These are phyloP conservation scores for Rambutsinella grinnellia DNA, from an alignment of 2,888 invertebrate species.

Conservation along the genomic window DNA sequence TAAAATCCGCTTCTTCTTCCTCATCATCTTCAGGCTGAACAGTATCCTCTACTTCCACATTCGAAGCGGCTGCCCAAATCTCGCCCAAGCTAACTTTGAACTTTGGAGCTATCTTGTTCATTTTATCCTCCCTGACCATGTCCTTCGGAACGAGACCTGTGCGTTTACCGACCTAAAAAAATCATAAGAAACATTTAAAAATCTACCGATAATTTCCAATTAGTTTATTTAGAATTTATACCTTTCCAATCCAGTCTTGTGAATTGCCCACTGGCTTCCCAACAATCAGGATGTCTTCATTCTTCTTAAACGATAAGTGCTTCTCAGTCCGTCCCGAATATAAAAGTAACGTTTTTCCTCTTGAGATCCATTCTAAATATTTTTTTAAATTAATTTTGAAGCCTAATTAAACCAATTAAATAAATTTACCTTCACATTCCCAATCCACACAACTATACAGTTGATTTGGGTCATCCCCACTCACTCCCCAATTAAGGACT, in stretches of 20 bases:
- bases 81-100: constrained; percentile 52
- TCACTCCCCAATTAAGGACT: too few species aligned
- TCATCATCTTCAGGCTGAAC: constrained; percentile 40
- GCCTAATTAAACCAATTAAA: too few species aligned
- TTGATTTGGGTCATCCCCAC: too few species aligned
- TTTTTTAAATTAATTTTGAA: too few species aligned
- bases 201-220: background rate
- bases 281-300: constrained; percentile 61
- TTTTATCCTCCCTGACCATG: constrained; percentile 60
- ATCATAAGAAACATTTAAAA: background rate
- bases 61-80: background rate
- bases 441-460: constrained; percentile 55
- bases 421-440: constrained; percentile 55
- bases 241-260: constrained; percentile 63
- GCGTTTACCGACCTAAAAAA: constrained; percentile 57
- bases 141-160: constrained; percentile 62
- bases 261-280: constrained; percentile 57
- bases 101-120: constrained; percentile 48
- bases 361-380: constrained; percentile 61
- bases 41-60: constrained; percentile 23
- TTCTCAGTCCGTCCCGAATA: constrained; percentile 58
- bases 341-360: constrained; percentile 58
- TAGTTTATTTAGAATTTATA: too few species aligned
- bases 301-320: constrained; percentile 60
- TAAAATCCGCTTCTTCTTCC: constrained; percentile 6